Evolutionary conservation across 1,140 invertebrate genomes (phyloP).

Genomic region (Penaeus japonicus): DNA sequence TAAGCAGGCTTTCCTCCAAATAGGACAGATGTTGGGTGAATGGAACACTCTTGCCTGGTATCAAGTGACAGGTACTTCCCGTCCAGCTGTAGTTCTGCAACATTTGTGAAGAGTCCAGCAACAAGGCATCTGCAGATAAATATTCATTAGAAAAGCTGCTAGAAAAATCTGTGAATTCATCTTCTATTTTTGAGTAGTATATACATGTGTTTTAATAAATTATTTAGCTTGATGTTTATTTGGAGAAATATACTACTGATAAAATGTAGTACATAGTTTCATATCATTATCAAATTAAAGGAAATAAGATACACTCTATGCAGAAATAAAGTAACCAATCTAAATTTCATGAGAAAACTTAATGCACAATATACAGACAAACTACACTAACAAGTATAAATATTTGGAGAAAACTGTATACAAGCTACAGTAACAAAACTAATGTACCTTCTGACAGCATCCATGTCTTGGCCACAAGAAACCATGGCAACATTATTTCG

Average conservation of each 20-base stretch:
- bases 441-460: slow-evolving; percentile 73
- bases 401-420: no score
- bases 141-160: background rate
- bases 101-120: slow-evolving; percentile 86
- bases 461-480: slow-evolving; percentile 79
- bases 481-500: slow-evolving; percentile 73
- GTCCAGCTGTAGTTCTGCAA: slow-evolving; percentile 83
- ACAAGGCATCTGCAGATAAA: slow-evolving; percentile 71
- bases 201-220: background rate
- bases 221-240: background rate
- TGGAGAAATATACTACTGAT: background rate
- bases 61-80: slow-evolving; percentile 76
- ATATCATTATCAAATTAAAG: no score
- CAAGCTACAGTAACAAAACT: no score
- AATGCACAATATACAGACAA: no score
- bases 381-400: no score
- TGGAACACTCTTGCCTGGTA: slow-evolving; percentile 73
- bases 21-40: slow-evolving; percentile 86
- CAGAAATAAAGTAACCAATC: no score
- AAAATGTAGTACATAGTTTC: background rate
- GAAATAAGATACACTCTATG: no score
- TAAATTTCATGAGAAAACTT: no score
- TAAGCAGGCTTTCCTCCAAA: slow-evolving; percentile 77
- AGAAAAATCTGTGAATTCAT: background rate
- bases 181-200: background rate